Evolutionary conservation across 1,140 invertebrate genomes (phyloP).

Genomic region (Brachionus asplanchnoidis): DNA sequence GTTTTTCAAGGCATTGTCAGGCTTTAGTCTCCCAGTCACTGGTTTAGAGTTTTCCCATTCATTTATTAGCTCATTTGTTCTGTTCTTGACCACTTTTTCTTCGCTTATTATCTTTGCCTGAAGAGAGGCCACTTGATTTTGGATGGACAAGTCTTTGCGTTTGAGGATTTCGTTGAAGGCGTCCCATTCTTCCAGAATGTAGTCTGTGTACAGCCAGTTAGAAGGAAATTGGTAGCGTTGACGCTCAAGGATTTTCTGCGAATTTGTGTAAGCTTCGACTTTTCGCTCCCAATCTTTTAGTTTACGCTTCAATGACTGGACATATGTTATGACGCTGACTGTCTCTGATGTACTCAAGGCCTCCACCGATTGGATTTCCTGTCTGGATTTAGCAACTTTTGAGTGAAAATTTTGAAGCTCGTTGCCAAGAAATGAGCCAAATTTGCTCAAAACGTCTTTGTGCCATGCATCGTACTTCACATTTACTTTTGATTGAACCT

Average conservation of each 20-base stretch:
- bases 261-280: slow-evolving; percentile 69
- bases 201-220: slow-evolving; percentile 95
- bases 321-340: slow-evolving; percentile 95
- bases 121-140: slow-evolving; percentile 76
- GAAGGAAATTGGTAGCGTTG: slow-evolving; percentile 95
- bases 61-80: slow-evolving; percentile 81
- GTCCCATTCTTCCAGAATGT: slow-evolving; percentile 98
- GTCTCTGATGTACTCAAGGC: slow-evolving; percentile 95
- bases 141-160: slow-evolving; percentile 92
- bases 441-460: slow-evolving; percentile 94
- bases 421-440: slow-evolving; percentile 77
- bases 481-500: slow-evolving; percentile 86
- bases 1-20: slow-evolving; percentile 85
- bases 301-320: slow-evolving; percentile 91
- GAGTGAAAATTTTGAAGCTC: slow-evolving; percentile 92
- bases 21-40: slow-evolving; percentile 70
- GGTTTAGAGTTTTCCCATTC: slow-evolving; percentile 98
- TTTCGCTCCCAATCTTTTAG: slow-evolving; percentile 73
- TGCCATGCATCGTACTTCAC: slow-evolving; percentile 99
- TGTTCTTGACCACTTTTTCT: slow-evolving; percentile 90
- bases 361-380: slow-evolving; percentile 93
- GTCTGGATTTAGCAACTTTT: slow-evolving; percentile 85
- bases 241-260: slow-evolving; percentile 90
- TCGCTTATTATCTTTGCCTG: slow-evolving; percentile 99
- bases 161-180: slow-evolving; percentile 98